Base-by-base conservation (phyloP, 1,140 invertebrate genomes). In the Adelges cooleyi region DNA sequence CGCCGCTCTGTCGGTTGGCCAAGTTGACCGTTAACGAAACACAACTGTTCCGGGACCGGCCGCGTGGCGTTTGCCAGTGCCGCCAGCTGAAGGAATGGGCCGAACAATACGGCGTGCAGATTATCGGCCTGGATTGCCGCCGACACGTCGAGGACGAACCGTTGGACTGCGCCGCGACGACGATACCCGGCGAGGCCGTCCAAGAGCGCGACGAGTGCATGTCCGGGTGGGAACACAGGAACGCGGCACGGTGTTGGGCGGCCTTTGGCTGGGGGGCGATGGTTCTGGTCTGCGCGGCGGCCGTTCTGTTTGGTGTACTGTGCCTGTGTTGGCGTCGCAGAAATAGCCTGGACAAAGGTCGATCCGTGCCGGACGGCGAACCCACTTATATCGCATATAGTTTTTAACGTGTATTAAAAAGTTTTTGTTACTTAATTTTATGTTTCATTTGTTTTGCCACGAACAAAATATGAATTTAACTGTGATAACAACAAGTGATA, bases 211-310 rank as follows among this genome's bases (percentile, higher is more conserved):
- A 48, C 23, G 42, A 29, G 10, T 62, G 56, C 42, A 62, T 48
- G 42, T 40, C 25, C 56, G 42, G 46, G 17, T 62, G 56, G 56
- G 56, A 62, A 2, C 56, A 62, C 25, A 40, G 40, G 11, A 62
- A 62, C 25, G 46, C 13, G 42, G 40, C 56, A 6, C 46, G 29
- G 13, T 62, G n/a, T n/a, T n/a, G n/a, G n/a, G n/a, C n/a, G n/a
- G n/a, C n/a, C n/a, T n/a, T n/a, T n/a, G n/a, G n/a, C n/a, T n/a
- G n/a, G n/a, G 56, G 56, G 56, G 40, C 42, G 46, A 46, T 11
- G 42, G 0, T 6, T 22, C 17, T 0, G 56, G 56, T 5, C 4
- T 46, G 17, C 42, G 27, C 2, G n/a, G n/a, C 20, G 40, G 56
- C 11, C 42, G 3, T 48, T 11, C 2, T 62, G 11, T 2, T 48